Base-by-base conservation (phyloP, 2,797 vertebrate species). In the Brachyalestes nurse region DNA sequence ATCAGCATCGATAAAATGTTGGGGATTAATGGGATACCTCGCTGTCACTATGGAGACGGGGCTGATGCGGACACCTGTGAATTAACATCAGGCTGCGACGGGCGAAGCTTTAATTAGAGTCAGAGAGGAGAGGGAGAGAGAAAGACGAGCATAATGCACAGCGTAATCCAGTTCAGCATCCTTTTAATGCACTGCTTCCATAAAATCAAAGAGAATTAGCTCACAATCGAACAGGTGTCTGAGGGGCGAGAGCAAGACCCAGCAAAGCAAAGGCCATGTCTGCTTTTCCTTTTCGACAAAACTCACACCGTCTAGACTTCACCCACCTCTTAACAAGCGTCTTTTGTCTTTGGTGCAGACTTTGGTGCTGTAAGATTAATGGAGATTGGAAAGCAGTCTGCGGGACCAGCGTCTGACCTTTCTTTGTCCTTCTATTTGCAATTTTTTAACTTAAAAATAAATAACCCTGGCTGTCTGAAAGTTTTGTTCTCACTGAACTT, bases 121-220 rank as follows among this genome's bases (percentile, higher is more conserved):
- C 75, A 47, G 71, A 76, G 79, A 75, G 75, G 72, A 65, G 75
- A 77, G 61, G 55, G 65, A 76, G 77, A 67, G 67, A 78, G 61
- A 62, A 61, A 66, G 62, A 83, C n/a, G 1, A 58, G 71, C 65
- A 83, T 69, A 72, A 86, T 78, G 76, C 75, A 66, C 64, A 61
- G 64, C 10, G 77, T 69, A 80, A 83, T 73, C 58, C 72, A 83
- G 78, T 75, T 82, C 78, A 65, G 75, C 78, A 85, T 83, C 84
- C 66, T 72, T 82, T 82, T 83, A 84, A 86, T 78, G 76, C 81
- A 83, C 79, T 78, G 83, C 82, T 78, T 87, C 83, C 83, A 87
- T 85, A 85, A 87, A 87, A 85, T 87, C 86, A 87, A 87, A 85
- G 82, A 62, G 79, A 85, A 87, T 85, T 85, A 83, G 67, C 55